Evolutionary conservation across 2,888 invertebrate species (phyloP), one percentile per base, ranked within the genome.

Genomic region (Sphaeridia pumilis): DNA sequence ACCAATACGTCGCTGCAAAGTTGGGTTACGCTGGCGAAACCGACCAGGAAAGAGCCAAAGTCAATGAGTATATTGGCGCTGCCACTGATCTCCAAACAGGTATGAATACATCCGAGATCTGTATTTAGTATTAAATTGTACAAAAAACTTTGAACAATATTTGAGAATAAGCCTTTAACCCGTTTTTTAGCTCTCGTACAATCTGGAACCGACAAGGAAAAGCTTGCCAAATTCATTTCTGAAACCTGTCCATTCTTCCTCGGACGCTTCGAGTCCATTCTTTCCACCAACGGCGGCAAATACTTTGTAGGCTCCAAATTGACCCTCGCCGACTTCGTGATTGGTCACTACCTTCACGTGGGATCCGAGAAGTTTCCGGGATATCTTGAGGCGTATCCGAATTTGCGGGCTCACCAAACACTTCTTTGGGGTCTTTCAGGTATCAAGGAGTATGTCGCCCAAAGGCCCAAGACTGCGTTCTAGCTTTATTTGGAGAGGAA

Each of bases 1-100:
- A 24, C 17, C 43, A 48, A 4, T 54, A 52, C 36, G 22, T 54
- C 5, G 49, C 54, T 26, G 21, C 22, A 14, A 49, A 49, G 27
- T 28, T 27, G 17, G 45, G 45, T n/a, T 45, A 45, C 27, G 26
- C 45, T 22, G 45, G 45, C 3, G 45, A 25, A 17, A 26, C 25
- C 4, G 45, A 7, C 7, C 3, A 26, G 28, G 45, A 45, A 26
- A 26, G 10, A 2, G 45, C 45, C 25, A 14, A 45, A 17, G n/a
- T 17, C n/a, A 27, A 45, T 17, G 45, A 45, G 27, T 27, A 26
- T n/a, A 21, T 45, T 45, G 45, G 45, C 5, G 27, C 45, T n/a
- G 5, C 27, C n/a, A 26, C 3, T 3, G 45, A 45, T n/a, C 27
- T 45, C 5, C 24, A 26, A n/a, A 7, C 25, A 12, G 25, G 45